phyloP scores from a whole-genome alignment of 2,797 vertebrate species.

The Spatula versicolor region DNA sequence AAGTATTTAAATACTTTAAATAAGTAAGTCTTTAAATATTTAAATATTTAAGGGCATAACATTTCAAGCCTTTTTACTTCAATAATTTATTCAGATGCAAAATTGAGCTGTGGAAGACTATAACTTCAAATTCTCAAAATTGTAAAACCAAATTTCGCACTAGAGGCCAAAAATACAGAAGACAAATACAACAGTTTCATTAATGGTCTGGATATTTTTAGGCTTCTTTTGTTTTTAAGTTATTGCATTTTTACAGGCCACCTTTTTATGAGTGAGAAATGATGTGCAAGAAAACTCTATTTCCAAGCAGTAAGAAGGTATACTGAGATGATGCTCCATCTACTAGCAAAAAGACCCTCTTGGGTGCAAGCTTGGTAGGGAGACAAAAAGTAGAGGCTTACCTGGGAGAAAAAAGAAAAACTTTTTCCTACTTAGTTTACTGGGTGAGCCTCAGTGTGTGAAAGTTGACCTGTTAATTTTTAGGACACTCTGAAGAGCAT shows the following conservation, averaged over 20 bases:
- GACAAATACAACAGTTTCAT: background rate
- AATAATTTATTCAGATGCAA: background rate
- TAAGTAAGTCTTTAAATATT: no score
- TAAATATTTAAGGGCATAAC: background rate
- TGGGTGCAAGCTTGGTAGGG: background rate
- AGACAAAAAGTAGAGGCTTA: background rate
- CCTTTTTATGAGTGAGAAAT: background rate
- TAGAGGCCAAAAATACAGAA: background rate
- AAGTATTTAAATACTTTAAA: background rate
- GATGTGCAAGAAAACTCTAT: background rate
- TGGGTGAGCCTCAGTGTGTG: rapidly evolving
- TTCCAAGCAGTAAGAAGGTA: background rate
- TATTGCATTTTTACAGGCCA: background rate
- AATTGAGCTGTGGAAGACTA: background rate
- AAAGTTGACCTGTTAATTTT: background rate
- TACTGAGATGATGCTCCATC: background rate
- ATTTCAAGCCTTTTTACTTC: background rate
- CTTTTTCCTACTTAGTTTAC: background rate
- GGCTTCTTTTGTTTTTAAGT: background rate
- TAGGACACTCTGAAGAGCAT: background rate
- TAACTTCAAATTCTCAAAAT: background rate
- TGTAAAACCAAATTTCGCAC: background rate
- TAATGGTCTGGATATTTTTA: background rate
- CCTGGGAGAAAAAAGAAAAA: background rate
- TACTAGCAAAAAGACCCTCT: background rate